Evolutionary conservation across 2,888 invertebrate genomes (phyloP).

Genomic region (Caenorhabditis doughertyi): DNA sequence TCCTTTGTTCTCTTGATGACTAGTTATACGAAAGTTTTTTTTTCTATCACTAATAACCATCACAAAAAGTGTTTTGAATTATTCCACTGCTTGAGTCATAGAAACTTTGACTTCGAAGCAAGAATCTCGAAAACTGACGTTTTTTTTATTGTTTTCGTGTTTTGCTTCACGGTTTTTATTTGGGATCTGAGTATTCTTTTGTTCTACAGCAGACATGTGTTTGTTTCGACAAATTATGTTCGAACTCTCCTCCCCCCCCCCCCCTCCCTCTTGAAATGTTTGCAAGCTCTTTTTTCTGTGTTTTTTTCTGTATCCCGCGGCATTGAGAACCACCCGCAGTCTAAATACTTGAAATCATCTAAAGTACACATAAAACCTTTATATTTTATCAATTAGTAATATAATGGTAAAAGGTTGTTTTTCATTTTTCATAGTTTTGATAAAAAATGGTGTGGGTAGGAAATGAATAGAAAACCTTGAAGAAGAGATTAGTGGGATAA

Average conservation of each 20-base stretch:
- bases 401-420: no score
- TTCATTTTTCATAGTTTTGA: not conserved
- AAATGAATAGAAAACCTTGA: slow-evolving; percentile 7
- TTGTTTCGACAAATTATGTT: slow-evolving; percentile 59
- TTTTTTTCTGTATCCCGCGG: slow-evolving; percentile 31
- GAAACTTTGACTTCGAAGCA: not conserved
- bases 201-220: slow-evolving; percentile 39
- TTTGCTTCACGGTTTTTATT: slow-evolving; percentile 11
- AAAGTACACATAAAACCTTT: no score
- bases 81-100: not conserved
- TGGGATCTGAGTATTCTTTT: slow-evolving; percentile 16
- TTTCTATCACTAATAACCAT: no score
- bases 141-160: slow-evolving; percentile 8
- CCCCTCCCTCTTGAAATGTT: slow-evolving; percentile 36
- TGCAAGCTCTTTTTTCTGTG: slow-evolving; percentile 38
- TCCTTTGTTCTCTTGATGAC: no score
- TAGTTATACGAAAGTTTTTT: no score
- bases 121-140: not conserved
- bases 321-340: slow-evolving; percentile 23
- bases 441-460: not conserved
- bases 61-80: not conserved
- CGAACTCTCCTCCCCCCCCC: slow-evolving; percentile 17
- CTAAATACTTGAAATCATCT: slow-evolving; percentile 27
- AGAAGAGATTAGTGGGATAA: slow-evolving; percentile 30
- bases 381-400: no score